Evolutionary conservation across 2,113 vertebrate species (phyloP), one percentile per base, ranked within the genome.

Genomic region (Caracal caracal): DNA sequence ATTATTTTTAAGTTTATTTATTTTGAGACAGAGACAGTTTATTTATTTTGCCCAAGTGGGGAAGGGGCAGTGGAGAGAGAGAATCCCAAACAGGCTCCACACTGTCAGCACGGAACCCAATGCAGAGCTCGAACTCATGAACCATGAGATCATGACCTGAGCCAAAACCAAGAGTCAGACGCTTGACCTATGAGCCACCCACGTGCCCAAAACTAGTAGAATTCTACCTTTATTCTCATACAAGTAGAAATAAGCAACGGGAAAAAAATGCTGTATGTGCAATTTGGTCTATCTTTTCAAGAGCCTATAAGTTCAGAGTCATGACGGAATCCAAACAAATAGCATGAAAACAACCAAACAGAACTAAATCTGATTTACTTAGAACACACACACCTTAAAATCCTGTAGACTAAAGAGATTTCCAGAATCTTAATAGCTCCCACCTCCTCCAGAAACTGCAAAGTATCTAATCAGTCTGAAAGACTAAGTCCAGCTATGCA

Each of bases 141-240:
- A 59, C 56, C 56, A 22, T 2, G 56, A 59, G 56, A 59, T 59
- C 56, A 59, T 59, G 56, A 59, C 56, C 20, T 22, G 56, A 59
- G 56, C 56, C 20, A 59, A 59, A 56, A 22, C 20, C 56, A 56
- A 59, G 56, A 59, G 56, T 59, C 56, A 9, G 56, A 22, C 56
- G 6, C 56, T 22, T 59, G 22, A 59, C 19, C 19, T 8, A 59
- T 59, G 56, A 59, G 20, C 56, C 56, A 59, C 20, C 56, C 56
- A 59, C 20, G 20, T 20, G 9, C 56, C 56, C 56, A 59, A 22
- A 24, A 22, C 37, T 30, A 87, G 17, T 15, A 92, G 11, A 90
- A 93, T 51, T 95, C 65, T 66, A 59, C 30, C 83, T 88, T 76
- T 81, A 47, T 19, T 66, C 8, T 96, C n/a, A 92, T n/a, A 93